A percentile compares a stretch with the other conserved stretches of the same genome.
Conservation (phyloP, 35 echinoderm and acorn worm genomes). For the Ophioderma brevispina region DNA sequence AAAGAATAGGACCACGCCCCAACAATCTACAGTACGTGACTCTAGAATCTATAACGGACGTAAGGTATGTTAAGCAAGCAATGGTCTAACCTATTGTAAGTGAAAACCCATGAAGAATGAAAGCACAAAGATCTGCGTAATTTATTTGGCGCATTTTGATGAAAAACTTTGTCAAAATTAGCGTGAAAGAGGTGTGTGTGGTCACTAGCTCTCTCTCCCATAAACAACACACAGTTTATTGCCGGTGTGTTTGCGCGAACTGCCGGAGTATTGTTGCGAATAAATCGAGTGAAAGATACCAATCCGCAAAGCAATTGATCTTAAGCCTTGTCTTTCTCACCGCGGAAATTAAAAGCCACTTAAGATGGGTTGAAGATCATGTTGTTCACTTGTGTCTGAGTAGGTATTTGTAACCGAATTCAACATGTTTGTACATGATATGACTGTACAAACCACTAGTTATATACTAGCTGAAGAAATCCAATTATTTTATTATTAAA, state of each 20-base stretch:
- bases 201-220: neutral
- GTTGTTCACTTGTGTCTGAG: neutral
- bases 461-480: too few relatives aligned
- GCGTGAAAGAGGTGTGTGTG: neutral
- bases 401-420: neutral
- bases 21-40: too few relatives aligned
- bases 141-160: neutral
- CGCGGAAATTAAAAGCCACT: slow-evolving; percentile 10
- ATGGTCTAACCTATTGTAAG: too few relatives aligned
- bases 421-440: neutral
- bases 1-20: too few relatives aligned
- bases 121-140: neutral
- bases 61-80: too few relatives aligned
- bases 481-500: too few relatives aligned
- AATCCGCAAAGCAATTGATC: neutral
- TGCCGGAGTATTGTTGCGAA: neutral
- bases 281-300: neutral
- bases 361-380: neutral
- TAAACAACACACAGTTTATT: too few relatives aligned
- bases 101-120: too few relatives aligned
- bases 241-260: neutral
- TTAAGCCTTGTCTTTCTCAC: neutral
- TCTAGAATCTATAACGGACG: too few relatives aligned
- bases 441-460: neutral
- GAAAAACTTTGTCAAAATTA: neutral